These are phyloP conservation scores for Ctenoplectra terminalis DNA, from an alignment of 1,140 invertebrate genomes.

Conservation along the genomic window DNA sequence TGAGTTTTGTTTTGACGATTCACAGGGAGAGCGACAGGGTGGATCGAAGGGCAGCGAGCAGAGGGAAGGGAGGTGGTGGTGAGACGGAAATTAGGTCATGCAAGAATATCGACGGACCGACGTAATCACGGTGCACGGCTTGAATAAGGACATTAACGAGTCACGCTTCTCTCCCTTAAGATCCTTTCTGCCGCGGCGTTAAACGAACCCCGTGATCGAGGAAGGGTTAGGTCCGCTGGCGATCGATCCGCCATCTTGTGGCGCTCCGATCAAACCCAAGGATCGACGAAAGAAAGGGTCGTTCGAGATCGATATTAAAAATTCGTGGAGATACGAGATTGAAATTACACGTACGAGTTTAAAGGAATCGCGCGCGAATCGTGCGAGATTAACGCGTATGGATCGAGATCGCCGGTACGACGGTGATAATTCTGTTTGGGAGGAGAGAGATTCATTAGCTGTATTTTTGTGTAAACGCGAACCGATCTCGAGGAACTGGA, in stretches of 20 bases:
- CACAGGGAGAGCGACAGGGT: neutral
- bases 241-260: constrained; percentile 2
- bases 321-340: neutral
- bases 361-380: neutral
- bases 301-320: neutral
- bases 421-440: neutral
- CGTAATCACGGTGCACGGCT: constrained; percentile 44
- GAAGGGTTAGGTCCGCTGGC: neutral
- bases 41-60: neutral
- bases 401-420: neutral
- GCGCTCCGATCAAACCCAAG: neutral
- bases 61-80: neutral
- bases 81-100: constrained; percentile 50
- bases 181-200: neutral
- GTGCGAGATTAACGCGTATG: neutral
- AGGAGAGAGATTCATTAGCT: neutral
- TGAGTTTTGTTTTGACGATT: neutral
- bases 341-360: neutral
- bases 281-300: too few relatives aligned
- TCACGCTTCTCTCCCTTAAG: constrained; percentile 25
- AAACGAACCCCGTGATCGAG: neutral
- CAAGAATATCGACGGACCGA: constrained; percentile 49
- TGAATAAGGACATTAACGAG: constrained; percentile 44
- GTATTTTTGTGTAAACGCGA: constrained; percentile 21
- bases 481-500: neutral